Evolutionary conservation across 1,140 invertebrate species (phyloP), one percentile per base, ranked within the genome.

Genomic region (Polypedilum pembai): DNA sequence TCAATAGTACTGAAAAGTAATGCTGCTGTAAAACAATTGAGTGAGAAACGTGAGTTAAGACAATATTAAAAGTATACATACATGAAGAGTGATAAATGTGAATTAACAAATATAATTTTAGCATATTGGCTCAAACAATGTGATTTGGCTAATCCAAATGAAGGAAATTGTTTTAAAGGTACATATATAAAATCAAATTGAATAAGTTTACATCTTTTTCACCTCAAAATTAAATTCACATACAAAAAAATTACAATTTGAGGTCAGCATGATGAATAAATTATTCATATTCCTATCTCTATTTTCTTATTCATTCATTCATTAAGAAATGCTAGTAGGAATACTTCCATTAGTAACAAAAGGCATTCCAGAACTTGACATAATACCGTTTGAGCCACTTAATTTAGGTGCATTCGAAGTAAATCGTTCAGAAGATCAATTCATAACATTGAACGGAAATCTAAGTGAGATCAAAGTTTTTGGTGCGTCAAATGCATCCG

Each of bases 341-440:
- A 80, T 78, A 8, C 81, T 82, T 74, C 81, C 81, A 3, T 77
- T 79, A 3, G 33, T 82, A 33, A 80, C 80, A 4, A 79, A 79
- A 78, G 84, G 84, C 33, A 82, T 85, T 73, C 84, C 84, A 1
- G 84, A 85, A 78, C 83, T 85, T 63, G 82, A 81, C 2, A 81
- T 85, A 0, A 81, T 80, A 2, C 82, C 82, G 66, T 85, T 85
- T 20, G 84, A 85, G 41, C 84, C 84, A 2, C 75, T 85, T 10
- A 80, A 81, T 74, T 84, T 85, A 10, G 79, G 84, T 75, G 80
- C 81, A 73, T 81, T 85, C 0, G 80, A 82, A 3, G 81, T 85
- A 0, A 80, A 80, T 0, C 15, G 65, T 10, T 84, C 84, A 75
- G 84, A 83, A 3, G 83, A 82, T 41, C 84, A 84, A 1, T 82